Percentiles rank a stretch among this genome's conserved stretches.
Conservation (phyloP, 2,797 vertebrate genomes). For the Cyclura pinguis region DNA sequence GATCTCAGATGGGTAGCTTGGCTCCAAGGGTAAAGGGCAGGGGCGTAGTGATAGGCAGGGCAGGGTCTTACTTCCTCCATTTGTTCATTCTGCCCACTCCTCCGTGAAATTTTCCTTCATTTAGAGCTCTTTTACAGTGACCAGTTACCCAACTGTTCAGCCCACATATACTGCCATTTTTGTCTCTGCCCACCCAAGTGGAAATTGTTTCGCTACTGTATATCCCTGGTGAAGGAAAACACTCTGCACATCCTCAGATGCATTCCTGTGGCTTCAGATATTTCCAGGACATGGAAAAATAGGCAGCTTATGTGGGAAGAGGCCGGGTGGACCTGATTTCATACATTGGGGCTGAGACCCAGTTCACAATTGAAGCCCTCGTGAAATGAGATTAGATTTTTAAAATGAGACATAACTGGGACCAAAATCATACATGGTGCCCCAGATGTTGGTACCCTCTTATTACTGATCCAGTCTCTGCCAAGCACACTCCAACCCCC, state of each 20-base stretch:
- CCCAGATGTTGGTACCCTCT: neutral
- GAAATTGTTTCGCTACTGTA: too few species aligned
- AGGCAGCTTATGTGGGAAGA: neutral
- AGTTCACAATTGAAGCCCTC: neutral
- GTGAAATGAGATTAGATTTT: neutral
- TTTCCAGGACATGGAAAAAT: neutral
- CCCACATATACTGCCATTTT: too few species aligned
- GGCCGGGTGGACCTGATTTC: neutral
- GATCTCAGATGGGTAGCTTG: neutral
- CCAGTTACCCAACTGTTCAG: too few species aligned
- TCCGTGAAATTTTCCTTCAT: too few species aligned
- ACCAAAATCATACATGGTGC: neutral
- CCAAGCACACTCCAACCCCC: too few species aligned
- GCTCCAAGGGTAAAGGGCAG: neutral
- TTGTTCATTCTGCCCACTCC: too few species aligned
- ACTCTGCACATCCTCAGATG: slow-evolving; percentile 3
- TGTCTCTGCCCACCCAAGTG: too few species aligned
- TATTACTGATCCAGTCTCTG: neutral
- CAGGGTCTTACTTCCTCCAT: too few species aligned
- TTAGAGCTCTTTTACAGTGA: too few species aligned
- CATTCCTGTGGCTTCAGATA: neutral
- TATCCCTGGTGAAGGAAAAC: too few species aligned
- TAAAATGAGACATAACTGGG: neutral
- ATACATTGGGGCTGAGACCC: neutral
- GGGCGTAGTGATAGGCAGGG: too few species aligned